Base-by-base conservation (phyloP, 2,113 vertebrate species). In the Ptilonorhynchus violaceus region DNA sequence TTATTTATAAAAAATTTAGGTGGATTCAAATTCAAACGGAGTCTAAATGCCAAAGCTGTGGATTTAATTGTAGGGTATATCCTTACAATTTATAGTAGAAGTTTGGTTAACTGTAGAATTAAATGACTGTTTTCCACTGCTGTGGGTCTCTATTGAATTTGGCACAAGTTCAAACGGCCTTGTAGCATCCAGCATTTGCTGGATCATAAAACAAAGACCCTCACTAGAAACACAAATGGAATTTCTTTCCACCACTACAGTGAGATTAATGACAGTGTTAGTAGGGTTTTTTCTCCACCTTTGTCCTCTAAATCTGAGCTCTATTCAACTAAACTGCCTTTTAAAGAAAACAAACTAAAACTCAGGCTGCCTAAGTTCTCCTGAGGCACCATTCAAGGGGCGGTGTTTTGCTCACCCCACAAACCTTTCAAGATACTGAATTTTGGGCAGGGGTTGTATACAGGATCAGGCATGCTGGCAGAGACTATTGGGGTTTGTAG, bases 171-270 rank as follows among this genome's bases (percentile, higher is more conserved):
- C 73, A 94, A 89, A 95, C 0, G 1, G 66, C 77, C 70, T 94
- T 87, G 69, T 87, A 95, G 60, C 69, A 82, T 93, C 69, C 35
- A 96, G 76, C 66, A 69, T 93, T 89, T 93, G 47, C 77, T 88
- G 77, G 62, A 80, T 92, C 92, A 75, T 94, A 96, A 96, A 96
- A 69, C 62, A 85, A 84, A 86, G 93, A 94, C 69, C 91, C 83
- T 93, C 88, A 85, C 62, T 89, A 92, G 74, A 63, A 96, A 92
- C 59, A 94, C 66, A 95, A 82, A 85, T 77, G 72, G 72, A 89
- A 88, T 81, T 92, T 95, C 73, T 96, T 96, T 92, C 85, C 74
- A 74, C 83, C 33, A 76, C 63, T 92, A 77, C 67, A 92, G 70
- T 55, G 91, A 91, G 80, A 94, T 95, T 96, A 95, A 96, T 92